Evolutionary conservation across 2,113 vertebrate genomes (phyloP), one percentile per base, ranked within the genome.

Genomic region (Hystrix brachyura): DNA sequence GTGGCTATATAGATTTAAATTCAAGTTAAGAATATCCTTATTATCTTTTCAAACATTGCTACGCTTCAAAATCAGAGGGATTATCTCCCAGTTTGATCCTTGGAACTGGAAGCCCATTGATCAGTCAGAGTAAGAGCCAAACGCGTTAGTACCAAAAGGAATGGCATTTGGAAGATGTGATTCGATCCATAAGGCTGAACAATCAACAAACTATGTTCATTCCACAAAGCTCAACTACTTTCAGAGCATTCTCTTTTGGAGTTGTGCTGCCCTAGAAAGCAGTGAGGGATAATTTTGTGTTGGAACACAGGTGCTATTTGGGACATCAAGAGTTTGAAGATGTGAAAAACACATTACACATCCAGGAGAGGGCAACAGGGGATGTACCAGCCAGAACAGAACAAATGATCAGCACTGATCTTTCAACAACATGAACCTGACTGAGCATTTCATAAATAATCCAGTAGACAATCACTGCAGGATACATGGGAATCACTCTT

Each of bases 361-460:
- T 60, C 86, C 91, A 51, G 55, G 87, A 51, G 89, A 5, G 60
- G 5, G 2, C 59, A 91, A 14, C 81, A 59, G 93, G 69, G 81
- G 94, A 93, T 91, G 80, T 38, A 34, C 94, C 86, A 85, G 96
- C 95, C 67, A 57, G 85, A 96, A 95, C 91, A 97, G 76, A 62
- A 53, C 79, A 74, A 76, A 96, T 87, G 94, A 96, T 92, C 95
- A 97, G 46, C 60, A 27, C 57, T 23, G 53, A 48, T 88, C 98
- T 84, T 98, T 94, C 94, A 89, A 71, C 91, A 64, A 9, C 91
- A 55, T 11, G 38, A 97, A 96, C 88, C 55, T 87, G 62, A 46
- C 95, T 78, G 43, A 38, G 8, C 29, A 25, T 87, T 95, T 97
- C 87, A 1, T 80, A 62, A 64, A 38, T 91, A 96, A 71, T 88